Base-by-base conservation (phyloP, 2,888 invertebrate species). In the Platycheirus rosarum region DNA sequence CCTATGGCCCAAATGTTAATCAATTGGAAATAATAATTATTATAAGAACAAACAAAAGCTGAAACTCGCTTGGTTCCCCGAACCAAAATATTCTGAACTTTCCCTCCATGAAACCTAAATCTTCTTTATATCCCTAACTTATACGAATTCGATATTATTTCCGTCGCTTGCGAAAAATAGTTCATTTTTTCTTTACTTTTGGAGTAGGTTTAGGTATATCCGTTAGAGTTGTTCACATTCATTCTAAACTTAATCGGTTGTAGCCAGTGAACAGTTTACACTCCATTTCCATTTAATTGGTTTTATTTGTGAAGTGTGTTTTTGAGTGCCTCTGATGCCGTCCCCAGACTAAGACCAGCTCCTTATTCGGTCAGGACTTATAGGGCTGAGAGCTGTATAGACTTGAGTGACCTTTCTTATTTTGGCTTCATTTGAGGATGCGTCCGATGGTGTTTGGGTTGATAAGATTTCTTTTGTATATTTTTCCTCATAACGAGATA, bases 251-350 rank as follows among this genome's bases (percentile, higher is more conserved):
- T 65, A 13, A 44, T 40, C 51, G 49, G 44, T 66, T 62, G 26
- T 26, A 35, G 63, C 53, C 66, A 51, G 37, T 53, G 68, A 76
- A 62, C 48, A 76, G 60, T 82, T 82, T 66, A 82, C 80, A 82
- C 80, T 71, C 66, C 71, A 82, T 76, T 82, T 71, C 76, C 76
- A 76, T 82, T 82, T 82, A 82, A 76, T 82, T 82, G 76, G 65
- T 82, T 76, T 76, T 65, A 80, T 80, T 79, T 79, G 79, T 60
- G 70, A 73, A 70, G 60, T 55, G 32, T 63, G 26, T 63, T 79
- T 79, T 74, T 75, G 63, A 79, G 37, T 79, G 53, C 26, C 49
- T 49, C 13, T 20, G 63, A 66, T 75, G 53, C 3, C 20, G 3
- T 20, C 13, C 1, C 35, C 37, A 13, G 13, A n/a, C 11, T 6